Evolutionary conservation across 2,113 vertebrate species (phyloP).

Genomic region (Stegastes partitus): DNA sequence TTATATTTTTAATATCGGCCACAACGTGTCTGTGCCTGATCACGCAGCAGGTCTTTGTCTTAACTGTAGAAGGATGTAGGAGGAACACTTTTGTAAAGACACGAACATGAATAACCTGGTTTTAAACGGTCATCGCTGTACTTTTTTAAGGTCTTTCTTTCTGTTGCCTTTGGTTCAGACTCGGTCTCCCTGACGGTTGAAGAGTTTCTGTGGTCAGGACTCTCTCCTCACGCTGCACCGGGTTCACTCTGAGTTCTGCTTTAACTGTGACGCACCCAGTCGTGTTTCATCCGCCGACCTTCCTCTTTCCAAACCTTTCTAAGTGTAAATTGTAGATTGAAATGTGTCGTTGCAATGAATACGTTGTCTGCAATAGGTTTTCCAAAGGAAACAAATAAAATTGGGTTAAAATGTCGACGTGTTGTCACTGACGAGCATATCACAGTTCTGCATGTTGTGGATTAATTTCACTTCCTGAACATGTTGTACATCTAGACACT

Average conservation of each 20-base stretch:
- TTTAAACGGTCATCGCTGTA: conserved; percentile 75
- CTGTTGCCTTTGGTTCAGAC: conserved; percentile 64
- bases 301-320: conserved; percentile 83
- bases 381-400: conserved; percentile 93
- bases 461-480: too few species aligned
- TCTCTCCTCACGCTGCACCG: background rate
- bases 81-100: conserved; percentile 69
- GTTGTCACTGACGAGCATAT: background rate
- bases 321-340: conserved; percentile 84
- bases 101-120: conserved; percentile 57
- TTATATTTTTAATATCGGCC: conserved; percentile 82
- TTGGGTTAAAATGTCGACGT: conserved; percentile 68
- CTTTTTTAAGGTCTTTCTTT: conserved; percentile 68
- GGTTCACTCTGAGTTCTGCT: conserved; percentile 41
- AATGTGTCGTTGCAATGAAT: conserved; percentile 86
- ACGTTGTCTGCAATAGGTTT: conserved; percentile 91
- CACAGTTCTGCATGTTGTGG: background rate
- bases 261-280: conserved; percentile 82
- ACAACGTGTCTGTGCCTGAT: conserved; percentile 67
- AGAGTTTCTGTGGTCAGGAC: conserved; percentile 69
- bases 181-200: conserved; percentile 48
- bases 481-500: too few species aligned
- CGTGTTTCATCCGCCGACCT: conserved; percentile 78
- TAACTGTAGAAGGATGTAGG: conserved; percentile 71
- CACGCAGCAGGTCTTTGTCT: conserved; percentile 75